phyloP scores from a whole-genome alignment of 2,888 invertebrate genomes.

The Luperina testacea region DNA sequence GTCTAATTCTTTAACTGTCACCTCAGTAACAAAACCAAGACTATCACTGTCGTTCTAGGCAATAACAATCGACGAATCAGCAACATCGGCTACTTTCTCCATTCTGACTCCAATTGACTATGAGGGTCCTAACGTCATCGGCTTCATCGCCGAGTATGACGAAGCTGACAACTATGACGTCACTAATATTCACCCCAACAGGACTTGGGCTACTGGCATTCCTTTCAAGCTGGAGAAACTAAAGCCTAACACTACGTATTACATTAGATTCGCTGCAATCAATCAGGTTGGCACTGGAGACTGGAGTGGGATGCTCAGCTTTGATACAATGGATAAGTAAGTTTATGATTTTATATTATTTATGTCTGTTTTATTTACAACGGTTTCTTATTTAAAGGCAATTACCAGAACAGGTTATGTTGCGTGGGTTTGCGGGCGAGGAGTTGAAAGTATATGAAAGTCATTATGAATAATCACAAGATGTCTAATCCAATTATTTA shows the following conservation, averaged over 20 bases:
- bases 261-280: conserved; percentile 80
- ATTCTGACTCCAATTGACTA: conserved; percentile 71
- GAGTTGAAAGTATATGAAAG: too few species aligned
- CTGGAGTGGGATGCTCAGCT: conserved; percentile 74
- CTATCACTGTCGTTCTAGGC: conserved; percentile 69
- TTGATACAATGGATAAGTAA: conserved; percentile 83
- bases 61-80: conserved; percentile 67
- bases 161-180: conserved; percentile 75
- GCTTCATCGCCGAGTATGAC: conserved; percentile 82
- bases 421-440: too few species aligned
- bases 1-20: not conserved
- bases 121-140: conserved; percentile 76
- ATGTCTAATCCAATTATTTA: too few species aligned
- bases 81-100: conserved; percentile 78
- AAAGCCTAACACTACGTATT: conserved; percentile 79
- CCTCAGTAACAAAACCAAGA: not conserved
- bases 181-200: conserved; percentile 80
- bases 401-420: too few species aligned
- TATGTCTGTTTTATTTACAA: not conserved
- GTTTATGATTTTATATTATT: conserved; percentile 50
- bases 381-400: too few species aligned
- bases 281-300: conserved; percentile 80
- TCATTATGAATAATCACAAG: too few species aligned
- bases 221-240: conserved; percentile 79
- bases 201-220: conserved; percentile 82